Base-by-base conservation (phyloP, 2,797 vertebrate species). In the Zenarchopterus dispar region DNA sequence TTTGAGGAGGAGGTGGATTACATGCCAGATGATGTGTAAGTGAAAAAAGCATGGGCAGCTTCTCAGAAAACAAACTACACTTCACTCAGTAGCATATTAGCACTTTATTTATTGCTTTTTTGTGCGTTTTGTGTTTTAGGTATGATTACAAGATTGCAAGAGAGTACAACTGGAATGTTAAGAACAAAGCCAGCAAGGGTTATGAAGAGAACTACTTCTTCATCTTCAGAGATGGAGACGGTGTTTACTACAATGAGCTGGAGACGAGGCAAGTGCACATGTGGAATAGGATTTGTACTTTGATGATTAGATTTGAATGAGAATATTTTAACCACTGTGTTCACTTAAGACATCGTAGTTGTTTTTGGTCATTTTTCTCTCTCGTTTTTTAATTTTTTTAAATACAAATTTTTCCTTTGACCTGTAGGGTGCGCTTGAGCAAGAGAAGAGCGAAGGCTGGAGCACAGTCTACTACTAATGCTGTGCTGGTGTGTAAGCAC, bases 201-300 rank as follows among this genome's bases (percentile, higher is more conserved):
- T 98, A 98, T 0, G 96, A 98, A 69, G 97, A 98, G 87, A 98
- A 98, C 84, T 98, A 98, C 81, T 98, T 98, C 89, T 98, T 98
- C 74, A 98, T 98, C 88, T 97, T 98, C 84, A 93, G 96, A 45
- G 96, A 98, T 68, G 94, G 93, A 0, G 96, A 98, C 0, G 96
- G 97, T 0, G 97, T 98, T 67, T 98, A 98, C 82, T 98, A 98
- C 92, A 98, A 98, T 0, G 97, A 98, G 75, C 79, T 98, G 66
- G 97, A 98, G 89, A 98, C 97, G 19, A 93, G 97, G 96, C 95
- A 67, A 78, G 26, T 4, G 19, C 2, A 52, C 2, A 54, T 39
- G 3, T 9, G 11, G 15, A 1, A 16, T 13, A 61, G 18, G 36
- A 36, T 13, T 19, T 6, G 19, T 31, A 21, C 8, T 2, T 63